phyloP scores from a whole-genome alignment of 2,797 vertebrate species.

The Sebastes itinus region DNA sequence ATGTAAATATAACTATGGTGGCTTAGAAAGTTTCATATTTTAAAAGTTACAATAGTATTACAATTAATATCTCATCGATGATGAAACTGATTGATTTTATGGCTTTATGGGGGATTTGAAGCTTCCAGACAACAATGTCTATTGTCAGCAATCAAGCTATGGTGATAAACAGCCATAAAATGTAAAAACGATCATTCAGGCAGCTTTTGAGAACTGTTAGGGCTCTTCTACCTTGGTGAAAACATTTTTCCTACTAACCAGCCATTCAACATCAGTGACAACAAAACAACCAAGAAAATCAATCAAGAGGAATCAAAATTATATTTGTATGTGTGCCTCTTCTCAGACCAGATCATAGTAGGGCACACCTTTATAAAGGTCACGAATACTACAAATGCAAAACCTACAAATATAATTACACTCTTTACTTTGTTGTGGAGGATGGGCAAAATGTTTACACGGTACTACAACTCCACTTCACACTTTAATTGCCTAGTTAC shows the following conservation, averaged over 20 bases:
- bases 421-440: not conserved
- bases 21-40: not conserved
- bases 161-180: no score
- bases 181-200: no score
- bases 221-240: accelerated
- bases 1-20: not conserved
- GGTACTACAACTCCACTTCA: not conserved
- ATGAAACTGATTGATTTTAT: no score
- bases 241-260: no score
- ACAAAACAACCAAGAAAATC: not conserved
- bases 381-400: no score
- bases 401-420: no score
- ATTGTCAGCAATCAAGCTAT: not conserved
- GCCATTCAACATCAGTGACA: accelerated
- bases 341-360: no score
- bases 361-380: not conserved
- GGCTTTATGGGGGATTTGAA: no score
- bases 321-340: no score
- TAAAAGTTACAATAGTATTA: not conserved
- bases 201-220: no score
- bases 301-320: not conserved
- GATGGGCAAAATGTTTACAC: not conserved
- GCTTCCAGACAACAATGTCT: accelerated
- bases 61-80: no score
- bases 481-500: not conserved